Conservation (phyloP, 1,140 invertebrate genomes). For the Heliconius hermathena region DNA sequence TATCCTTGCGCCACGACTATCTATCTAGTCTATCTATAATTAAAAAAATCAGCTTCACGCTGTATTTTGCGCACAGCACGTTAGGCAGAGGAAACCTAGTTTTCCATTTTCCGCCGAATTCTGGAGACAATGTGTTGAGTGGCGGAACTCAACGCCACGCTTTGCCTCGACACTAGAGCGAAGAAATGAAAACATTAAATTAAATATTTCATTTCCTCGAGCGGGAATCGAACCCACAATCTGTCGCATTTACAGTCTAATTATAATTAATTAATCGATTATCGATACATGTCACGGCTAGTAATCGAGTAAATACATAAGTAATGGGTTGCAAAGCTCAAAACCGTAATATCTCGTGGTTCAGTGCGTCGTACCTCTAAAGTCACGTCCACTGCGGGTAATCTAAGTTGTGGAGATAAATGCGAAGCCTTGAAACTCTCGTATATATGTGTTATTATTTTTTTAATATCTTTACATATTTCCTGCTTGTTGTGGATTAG, state of each 20-base stretch:
- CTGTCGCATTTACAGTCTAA: no score
- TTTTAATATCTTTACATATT: background rate
- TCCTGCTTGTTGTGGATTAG: background rate
- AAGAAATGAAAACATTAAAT: no score
- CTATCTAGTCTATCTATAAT: no score
- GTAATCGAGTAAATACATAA: conserved; percentile 32
- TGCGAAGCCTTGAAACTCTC: conserved; percentile 52
- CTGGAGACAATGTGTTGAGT: no score
- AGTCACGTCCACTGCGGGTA: conserved; percentile 72
- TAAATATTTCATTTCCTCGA: no score
- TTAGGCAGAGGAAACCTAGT: no score
- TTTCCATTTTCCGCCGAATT: no score
- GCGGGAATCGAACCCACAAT: no score
- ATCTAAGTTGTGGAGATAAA: conserved; percentile 73
- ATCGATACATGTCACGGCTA: conserved; percentile 30
- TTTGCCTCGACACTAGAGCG: no score
- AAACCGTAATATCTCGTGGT: conserved; percentile 69
- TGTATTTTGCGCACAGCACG: no score
- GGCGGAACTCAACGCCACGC: no score
- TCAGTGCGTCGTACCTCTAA: conserved; percentile 65
- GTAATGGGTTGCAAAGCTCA: conserved; percentile 46
- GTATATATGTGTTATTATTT: conserved; percentile 5
- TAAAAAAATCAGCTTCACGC: background rate
- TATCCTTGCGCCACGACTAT: no score
- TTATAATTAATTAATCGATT: conserved; percentile 10